phyloP scores from a whole-genome alignment of 2,797 vertebrate genomes.

The Chromis chromis region DNA sequence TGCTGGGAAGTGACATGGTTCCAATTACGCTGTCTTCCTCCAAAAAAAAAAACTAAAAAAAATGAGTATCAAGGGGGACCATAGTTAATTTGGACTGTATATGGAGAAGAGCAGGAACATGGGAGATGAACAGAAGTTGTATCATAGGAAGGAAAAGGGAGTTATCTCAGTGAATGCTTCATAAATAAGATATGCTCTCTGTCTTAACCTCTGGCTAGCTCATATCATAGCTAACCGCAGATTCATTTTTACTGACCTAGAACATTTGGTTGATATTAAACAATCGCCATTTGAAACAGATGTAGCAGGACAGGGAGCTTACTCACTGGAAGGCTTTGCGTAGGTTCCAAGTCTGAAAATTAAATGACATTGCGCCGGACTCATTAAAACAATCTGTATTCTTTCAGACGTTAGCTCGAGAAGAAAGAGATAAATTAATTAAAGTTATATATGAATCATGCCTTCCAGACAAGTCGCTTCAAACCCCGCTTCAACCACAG shows the following conservation, averaged over 20 bases:
- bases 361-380: not conserved
- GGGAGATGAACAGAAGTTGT: conserved; percentile 48
- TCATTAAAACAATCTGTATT: conserved; percentile 27
- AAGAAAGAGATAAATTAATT: not conserved
- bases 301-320: conserved; percentile 32
- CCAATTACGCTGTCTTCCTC: conserved; percentile 76
- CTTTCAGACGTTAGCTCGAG: not conserved
- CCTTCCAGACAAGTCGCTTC: conserved; percentile 20
- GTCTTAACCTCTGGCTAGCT: conserved; percentile 12
- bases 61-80: conserved; percentile 42
- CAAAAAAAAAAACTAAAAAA: conserved; percentile 50
- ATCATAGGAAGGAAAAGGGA: conserved; percentile 29
- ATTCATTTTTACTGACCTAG: conserved; percentile 54
- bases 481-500: conserved; percentile 37
- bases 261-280: conserved; percentile 66
- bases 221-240: conserved; percentile 32
- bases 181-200: not conserved
- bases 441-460: too few species aligned
- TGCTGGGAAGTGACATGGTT: conserved; percentile 81
- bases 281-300: conserved; percentile 58
- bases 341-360: too few species aligned
- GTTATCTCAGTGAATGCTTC: conserved; percentile 38
- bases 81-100: conserved; percentile 60
- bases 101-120: conserved; percentile 48
- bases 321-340: conserved; percentile 5